Evolutionary conservation across 92 coral and sea anemone genomes (phyloP), one percentile per base, ranked within the genome.

Genomic region (Umimayanthus chanpuru): DNA sequence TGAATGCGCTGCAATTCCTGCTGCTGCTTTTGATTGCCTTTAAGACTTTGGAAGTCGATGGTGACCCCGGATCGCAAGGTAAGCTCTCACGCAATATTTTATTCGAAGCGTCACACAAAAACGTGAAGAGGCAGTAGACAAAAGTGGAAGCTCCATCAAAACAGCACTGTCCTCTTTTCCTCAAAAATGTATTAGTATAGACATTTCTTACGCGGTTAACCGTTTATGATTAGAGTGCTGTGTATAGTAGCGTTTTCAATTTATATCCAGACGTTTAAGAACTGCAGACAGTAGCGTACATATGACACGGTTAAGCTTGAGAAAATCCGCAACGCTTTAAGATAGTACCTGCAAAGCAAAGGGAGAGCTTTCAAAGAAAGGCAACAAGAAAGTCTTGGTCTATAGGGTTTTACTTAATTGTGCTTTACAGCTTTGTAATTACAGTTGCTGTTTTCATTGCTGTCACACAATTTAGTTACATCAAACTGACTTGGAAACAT

Each of bases 31-130:
- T 39, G 14, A 75, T 28, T 38, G 53, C 44, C 5, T 75, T 75
- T 40, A 43, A 36, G 53, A 75, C 25, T 9, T 8, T 75, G 15
- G 79, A 20, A 39, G 53, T 75, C 49, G 9, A 12, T 7, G n/a
- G 78, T 41, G 43, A 73, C 28, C 43, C 44, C 25, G 23, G 44
- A n/a, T 75, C 79, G 79, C 47, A 75, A 75, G 47, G 79, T 75
- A 75, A 75, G 68, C 68, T 20, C 25, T 61, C 20, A 21, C 21
- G 26, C 21, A 61, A 61, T 20, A 61, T 18, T 18, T 61, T 56
- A 3, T 56, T 56, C 65, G 18, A 15, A 15, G 65, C 2, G 23
- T 56, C 23, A 56, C 68, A 61, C 68, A 61, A 61, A 25, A 61
- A 8, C 68, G 0, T 20, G 26, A 61, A 61, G 68, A 61, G 68